Conservation (phyloP, 1,140 invertebrate species). For the Acromyrmex heyeri region DNA sequence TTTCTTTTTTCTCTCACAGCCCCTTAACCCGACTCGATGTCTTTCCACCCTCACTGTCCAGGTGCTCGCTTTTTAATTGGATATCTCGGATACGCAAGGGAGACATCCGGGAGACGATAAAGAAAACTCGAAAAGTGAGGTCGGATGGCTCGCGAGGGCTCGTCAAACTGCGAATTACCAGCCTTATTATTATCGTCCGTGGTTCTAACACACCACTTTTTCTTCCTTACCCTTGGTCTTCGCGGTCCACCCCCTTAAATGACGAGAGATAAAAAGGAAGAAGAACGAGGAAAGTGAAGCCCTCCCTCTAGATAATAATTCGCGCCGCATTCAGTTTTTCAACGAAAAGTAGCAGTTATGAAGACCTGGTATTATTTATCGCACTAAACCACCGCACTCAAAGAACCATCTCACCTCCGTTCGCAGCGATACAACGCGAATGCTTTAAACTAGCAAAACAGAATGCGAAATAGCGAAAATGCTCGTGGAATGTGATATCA, state of each 20-base stretch:
- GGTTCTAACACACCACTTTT: conserved; percentile 80
- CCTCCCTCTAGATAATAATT: conserved; percentile 44
- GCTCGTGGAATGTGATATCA: conserved; percentile 33
- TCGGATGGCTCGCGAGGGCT: conserved; percentile 77
- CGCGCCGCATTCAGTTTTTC: conserved; percentile 55
- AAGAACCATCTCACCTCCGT: conserved; percentile 58
- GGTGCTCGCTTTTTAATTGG: conserved; percentile 84
- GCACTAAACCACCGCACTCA: conserved; percentile 39
- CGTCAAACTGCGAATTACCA: conserved; percentile 86
- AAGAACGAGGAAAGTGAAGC: conserved; percentile 18
- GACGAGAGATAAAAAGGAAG: conserved; percentile 41
- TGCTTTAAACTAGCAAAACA: conserved; percentile 39
- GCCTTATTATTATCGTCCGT: conserved; percentile 84
- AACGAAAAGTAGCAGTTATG: conserved; percentile 58
- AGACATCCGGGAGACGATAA: conserved; percentile 81
- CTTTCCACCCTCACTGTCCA: conserved; percentile 70
- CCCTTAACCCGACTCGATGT: conserved; percentile 44
- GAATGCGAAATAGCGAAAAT: conserved; percentile 32
- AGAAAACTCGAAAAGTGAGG: conserved; percentile 79
- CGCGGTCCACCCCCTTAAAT: conserved; percentile 10
- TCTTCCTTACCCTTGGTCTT: conserved; percentile 43
- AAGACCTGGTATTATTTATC: conserved; percentile 59
- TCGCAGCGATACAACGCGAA: conserved; percentile 12
- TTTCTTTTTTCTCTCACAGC: conserved; percentile 57
- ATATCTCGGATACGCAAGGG: conserved; percentile 78